Percentiles rank a stretch among this genome's conserved stretches.
These are phyloP conservation scores for Theocolax elegans DNA, from an alignment of 1,140 invertebrate genomes.

Conservation along the genomic window DNA sequence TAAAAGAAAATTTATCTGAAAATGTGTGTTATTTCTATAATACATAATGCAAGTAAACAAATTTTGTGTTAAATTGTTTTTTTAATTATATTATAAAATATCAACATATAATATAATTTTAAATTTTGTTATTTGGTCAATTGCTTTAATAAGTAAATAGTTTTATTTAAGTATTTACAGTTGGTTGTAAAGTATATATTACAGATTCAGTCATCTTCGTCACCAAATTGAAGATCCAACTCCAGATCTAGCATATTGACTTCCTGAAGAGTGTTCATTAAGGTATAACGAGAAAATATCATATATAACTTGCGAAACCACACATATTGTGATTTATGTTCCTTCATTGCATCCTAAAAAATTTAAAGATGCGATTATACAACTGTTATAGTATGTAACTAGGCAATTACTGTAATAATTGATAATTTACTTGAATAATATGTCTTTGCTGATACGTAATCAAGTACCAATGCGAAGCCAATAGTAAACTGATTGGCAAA, in stretches of 20 bases:
- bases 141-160: slow-evolving; percentile 37
- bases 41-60: too few relatives aligned
- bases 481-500: slow-evolving; percentile 80
- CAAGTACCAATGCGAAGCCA: slow-evolving; percentile 80
- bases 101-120: not conserved
- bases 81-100: too few relatives aligned
- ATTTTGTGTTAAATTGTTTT: too few relatives aligned
- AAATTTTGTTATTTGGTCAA: not conserved
- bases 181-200: slow-evolving; percentile 3
- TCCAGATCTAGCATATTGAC: slow-evolving; percentile 79
- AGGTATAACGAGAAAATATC: slow-evolving; percentile 89
- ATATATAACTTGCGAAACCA: slow-evolving; percentile 94
- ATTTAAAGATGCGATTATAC: not conserved
- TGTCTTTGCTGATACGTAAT: slow-evolving; percentile 62
- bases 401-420: not conserved
- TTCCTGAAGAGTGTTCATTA: slow-evolving; percentile 86
- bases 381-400: too few relatives aligned
- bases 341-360: slow-evolving; percentile 81
- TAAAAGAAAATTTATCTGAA: slow-evolving; percentile 40
- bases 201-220: slow-evolving; percentile 63
- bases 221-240: slow-evolving; percentile 79
- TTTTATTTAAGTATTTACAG: slow-evolving; percentile 33
- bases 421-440: slow-evolving; percentile 56
- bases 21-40: too few relatives aligned
- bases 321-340: slow-evolving; percentile 88